Base-by-base conservation (phyloP, 2,797 vertebrate genomes). In the Phrynocephalus forsythii region DNA sequence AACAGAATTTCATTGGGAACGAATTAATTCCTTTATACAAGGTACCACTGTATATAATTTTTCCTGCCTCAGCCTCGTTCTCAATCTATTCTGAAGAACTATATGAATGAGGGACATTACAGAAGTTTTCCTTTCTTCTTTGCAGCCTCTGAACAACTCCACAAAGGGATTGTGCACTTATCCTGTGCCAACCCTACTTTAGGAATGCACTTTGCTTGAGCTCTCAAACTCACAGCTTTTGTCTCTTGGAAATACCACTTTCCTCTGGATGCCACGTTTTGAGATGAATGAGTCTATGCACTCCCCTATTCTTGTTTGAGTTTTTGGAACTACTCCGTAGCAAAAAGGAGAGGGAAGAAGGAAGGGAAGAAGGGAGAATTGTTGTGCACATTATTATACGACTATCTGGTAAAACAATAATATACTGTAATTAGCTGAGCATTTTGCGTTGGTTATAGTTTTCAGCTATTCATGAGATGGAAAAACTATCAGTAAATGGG, bases 401-500 rank as follows among this genome's bases (percentile, higher is more conserved):
- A 76, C 7, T 48, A 16, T 6, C 79, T 83, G 71, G 80, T 50
- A 60, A 80, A 44, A 77, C 22, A 89, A 63, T 63, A 18, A 20
- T 63, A 63, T 18, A 44, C 38, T 44, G 38, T 44, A 92, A 92
- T 90, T 77, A 88, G 86, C 77, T 91, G 88, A 89, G 93, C 73
- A 15, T 94, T 94, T 93, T 90, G 48, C 90, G 85, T 88, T 86
- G 93, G 85, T 94, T 93, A 94, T 79, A 75, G 11, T 30, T 82
- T 73, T 56, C 33, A 44, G 18, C 52, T 79, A 38, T 2, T 50
- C 90, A 92, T 84, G 87, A 90, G 92, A 91, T 90, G 22, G 18
- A 30, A 92, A 94, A 90, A 90, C 92, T 7, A 87, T 79, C 81
- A 89, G 84, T 91, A 90, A 93, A 93, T 91, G 90, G 91, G 88